A percentile compares a stretch with the other conserved stretches of the same genome.
Evolutionary conservation across 2,797 vertebrate genomes (phyloP).

Genomic region (Anguilla pacifica): DNA sequence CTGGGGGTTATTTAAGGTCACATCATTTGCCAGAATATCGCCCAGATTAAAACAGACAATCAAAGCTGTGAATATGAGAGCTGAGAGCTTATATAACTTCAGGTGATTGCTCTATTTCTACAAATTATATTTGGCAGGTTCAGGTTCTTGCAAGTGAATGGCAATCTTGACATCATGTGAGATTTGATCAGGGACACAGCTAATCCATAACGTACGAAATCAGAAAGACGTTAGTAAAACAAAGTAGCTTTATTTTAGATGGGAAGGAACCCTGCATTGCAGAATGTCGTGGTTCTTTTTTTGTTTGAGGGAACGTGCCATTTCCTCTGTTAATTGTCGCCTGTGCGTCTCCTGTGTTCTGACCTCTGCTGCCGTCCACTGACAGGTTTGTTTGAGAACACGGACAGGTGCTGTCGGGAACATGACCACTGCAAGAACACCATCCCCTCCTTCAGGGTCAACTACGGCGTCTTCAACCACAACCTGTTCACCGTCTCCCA

Average conservation of each 20-base stretch:
- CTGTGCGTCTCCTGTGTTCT: not conserved
- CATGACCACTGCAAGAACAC: conserved; percentile 83
- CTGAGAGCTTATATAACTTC: not conserved
- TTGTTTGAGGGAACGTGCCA: no score
- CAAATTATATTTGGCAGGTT: not conserved
- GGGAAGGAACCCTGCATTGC: no score
- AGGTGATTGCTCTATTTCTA: not conserved
- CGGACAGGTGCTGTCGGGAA: conserved; percentile 84
- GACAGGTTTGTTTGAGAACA: conserved; percentile 70
- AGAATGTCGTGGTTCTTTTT: no score
- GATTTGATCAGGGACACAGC: not conserved
- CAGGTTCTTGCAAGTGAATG: not conserved
- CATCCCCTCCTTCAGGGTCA: conserved; percentile 78
- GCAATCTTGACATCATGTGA: not conserved
- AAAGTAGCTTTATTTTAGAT: not conserved
- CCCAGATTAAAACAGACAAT: not conserved
- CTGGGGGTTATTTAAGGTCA: not conserved
- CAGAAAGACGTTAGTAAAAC: not conserved
- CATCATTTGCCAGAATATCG: not conserved
- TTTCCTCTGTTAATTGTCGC: no score
- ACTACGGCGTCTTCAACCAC: conserved; percentile 83
- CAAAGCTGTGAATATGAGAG: not conserved
- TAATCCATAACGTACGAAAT: not conserved
- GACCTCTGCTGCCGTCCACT: not conserved
- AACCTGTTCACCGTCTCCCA: conserved; percentile 88